phyloP scores from a whole-genome alignment of 2,797 vertebrate species.

The Falco rusticolus region DNA sequence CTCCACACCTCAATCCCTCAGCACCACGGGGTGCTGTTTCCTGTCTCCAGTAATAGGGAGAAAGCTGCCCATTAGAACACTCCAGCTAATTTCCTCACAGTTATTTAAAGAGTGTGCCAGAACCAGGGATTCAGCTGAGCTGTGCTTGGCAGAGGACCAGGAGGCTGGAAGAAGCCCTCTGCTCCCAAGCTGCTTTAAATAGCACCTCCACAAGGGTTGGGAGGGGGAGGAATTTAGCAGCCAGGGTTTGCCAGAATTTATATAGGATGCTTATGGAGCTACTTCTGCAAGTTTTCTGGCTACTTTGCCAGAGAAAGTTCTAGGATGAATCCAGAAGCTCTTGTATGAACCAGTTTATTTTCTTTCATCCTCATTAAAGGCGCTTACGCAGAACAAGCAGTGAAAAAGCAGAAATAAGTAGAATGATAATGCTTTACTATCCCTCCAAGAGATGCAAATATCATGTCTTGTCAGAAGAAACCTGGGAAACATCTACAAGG shows the following conservation, averaged over 20 bases:
- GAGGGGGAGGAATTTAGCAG: not conserved
- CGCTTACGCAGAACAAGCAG: not conserved
- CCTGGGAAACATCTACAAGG: not conserved
- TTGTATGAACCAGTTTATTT: not conserved
- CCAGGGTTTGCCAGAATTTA: not conserved
- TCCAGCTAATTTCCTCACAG: not conserved
- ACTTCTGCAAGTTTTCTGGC: not conserved
- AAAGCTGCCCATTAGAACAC: not conserved
- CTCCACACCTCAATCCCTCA: not conserved
- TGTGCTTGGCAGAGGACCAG: not conserved
- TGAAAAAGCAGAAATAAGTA: not conserved
- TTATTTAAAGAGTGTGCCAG: not conserved
- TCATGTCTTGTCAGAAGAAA: not conserved
- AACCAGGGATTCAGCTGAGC: not conserved
- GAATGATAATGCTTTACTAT: not conserved
- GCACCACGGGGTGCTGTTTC: rapidly evolving
- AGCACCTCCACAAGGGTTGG: not conserved
- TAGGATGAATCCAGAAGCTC: not conserved
- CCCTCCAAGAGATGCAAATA: not conserved
- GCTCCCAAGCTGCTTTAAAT: not conserved
- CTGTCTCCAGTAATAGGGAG: not conserved
- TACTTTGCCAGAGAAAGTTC: not conserved
- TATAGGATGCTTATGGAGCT: not conserved
- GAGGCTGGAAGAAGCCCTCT: not conserved
- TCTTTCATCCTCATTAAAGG: not conserved